Evolutionary conservation across 2,888 invertebrate species (phyloP).

Genomic region (Sesia apiformis): DNA sequence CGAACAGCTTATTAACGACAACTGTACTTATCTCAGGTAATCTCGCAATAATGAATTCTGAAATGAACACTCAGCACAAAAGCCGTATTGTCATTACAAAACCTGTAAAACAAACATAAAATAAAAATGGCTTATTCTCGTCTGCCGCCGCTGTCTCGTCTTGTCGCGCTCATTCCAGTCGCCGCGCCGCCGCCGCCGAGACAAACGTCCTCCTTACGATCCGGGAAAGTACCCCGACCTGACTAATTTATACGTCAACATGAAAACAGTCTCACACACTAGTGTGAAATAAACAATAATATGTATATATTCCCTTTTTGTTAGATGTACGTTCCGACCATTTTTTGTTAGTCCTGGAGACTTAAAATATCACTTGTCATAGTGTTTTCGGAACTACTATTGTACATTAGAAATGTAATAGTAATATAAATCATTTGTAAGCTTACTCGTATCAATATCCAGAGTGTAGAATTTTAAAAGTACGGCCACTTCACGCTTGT

Average conservation of each 20-base stretch:
- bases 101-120: conserved; percentile 44
- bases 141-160: conserved; percentile 13
- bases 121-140: conserved; percentile 44
- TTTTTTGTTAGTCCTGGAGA: no score
- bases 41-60: conserved; percentile 47
- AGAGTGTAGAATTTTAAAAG: no score
- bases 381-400: no score
- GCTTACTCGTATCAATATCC: no score
- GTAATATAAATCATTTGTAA: no score
- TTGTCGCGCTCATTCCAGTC: conserved; percentile 20
- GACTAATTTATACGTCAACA: conserved; percentile 8
- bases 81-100: conserved; percentile 38
- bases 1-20: no score
- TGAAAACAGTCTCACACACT: neutral
- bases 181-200: neutral
- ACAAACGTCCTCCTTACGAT: conserved; percentile 4
- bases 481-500: no score
- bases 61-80: conserved; percentile 47
- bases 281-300: no score
- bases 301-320: no score
- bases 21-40: conserved; percentile 14
- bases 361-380: no score
- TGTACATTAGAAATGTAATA: no score
- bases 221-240: conserved; percentile 7
- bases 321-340: no score